Percentiles rank a stretch among this genome's conserved stretches.
Evolutionary conservation across 1,140 invertebrate genomes (phyloP).

Genomic region (Drosophila melanogaster): Release_6_plus_ISO1_MT NT_033777.3:10599001-10599500

Average conservation of each 20-base stretch:
- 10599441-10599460: conserved; percentile 33
- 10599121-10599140: conserved; percentile 16
- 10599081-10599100: conserved; percentile 31
- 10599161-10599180: conserved; percentile 16
- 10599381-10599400: conserved; percentile 71
- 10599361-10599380: conserved; percentile 56
- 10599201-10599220: conserved; percentile 84
- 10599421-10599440: conserved; percentile 17
- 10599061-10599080: conserved; percentile 34
- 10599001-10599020: conserved; percentile 38
- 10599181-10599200: conserved; percentile 82
- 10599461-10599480: conserved; percentile 2
- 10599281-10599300: conserved; percentile 43
- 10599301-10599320: conserved; percentile 64
- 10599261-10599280: conserved; percentile 47
- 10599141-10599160: conserved; percentile 1
- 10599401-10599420: conserved; percentile 42
- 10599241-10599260: conserved; percentile 46
- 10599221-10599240: conserved; percentile 83
- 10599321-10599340: conserved; percentile 10
- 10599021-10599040: conserved; percentile 81
- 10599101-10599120: conserved; percentile 49
- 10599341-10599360: background rate
- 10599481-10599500: background rate
- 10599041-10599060: conserved; percentile 77